Base-by-base conservation (phyloP, 2,113 vertebrate species). In the Corydoras maculifer region DNA sequence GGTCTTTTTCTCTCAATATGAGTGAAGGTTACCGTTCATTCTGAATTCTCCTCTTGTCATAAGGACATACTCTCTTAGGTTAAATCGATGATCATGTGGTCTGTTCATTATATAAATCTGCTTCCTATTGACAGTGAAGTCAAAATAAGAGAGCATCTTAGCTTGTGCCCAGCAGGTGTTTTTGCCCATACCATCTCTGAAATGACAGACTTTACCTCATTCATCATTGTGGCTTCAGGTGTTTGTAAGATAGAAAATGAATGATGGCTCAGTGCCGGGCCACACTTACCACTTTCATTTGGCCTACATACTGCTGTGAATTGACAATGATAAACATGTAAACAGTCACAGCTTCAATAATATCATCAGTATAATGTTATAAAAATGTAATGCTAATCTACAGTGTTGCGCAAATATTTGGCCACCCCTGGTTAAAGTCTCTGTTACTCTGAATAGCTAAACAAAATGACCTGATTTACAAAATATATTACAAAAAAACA, bases 21-120 rank as follows among this genome's bases (percentile, higher is more conserved):
- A 62, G 10, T 51, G 74, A 87, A 87, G 85, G 83, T 82, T 81
- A 84, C 81, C 73, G 81, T 81, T 58, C 68, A 69, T 72, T 79
- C 68, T 78, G 69, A 68, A 65, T 77, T 79, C 66, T 67, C 49
- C 75, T 66, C 71, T 73, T 73, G 63, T 70, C 54, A 59, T 58
- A 32, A 53, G 31, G 60, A 67, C 75, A 18, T 57, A 49, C 71
- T 62, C 29, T 77, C 62, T 72, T 66, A 76, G 80, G 68, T 76
- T 69, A 80, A 81, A 77, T 78, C 83, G 84, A 86, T 80, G 78
- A 70, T 78, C 15, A 61, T 64, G 71, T 76, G 57, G 55, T 78
- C 73, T 66, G 57, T 70, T 64, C 43, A 55, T 64, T 57, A 67
- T 14, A 32, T 69, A 81, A 75, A 80, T 80, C 61, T 72, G 53